These are phyloP conservation scores for Drosophila testacea DNA, from an alignment of 2,888 invertebrate genomes.

Conservation along the genomic window DNA sequence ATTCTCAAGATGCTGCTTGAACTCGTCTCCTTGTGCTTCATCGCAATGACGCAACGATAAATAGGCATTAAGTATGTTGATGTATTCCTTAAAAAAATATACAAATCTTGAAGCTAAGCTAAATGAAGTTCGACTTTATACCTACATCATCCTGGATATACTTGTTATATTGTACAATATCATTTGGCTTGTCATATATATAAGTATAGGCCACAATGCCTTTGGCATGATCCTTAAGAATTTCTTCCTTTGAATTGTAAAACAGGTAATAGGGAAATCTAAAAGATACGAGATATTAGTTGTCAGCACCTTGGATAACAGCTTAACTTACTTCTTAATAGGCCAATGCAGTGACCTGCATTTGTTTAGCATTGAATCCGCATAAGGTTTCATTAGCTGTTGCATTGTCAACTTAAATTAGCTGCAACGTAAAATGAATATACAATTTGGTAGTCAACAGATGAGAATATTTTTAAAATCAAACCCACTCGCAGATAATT, in stretches of 20 bases:
- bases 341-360: slow-evolving; percentile 70
- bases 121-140: neutral
- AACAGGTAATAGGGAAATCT: slow-evolving; percentile 82
- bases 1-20: slow-evolving; percentile 32
- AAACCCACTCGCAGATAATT: slow-evolving; percentile 66
- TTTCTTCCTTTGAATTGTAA: slow-evolving; percentile 60
- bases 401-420: slow-evolving; percentile 63
- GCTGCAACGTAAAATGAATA: slow-evolving; percentile 44
- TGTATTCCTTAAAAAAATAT: slow-evolving; percentile 32
- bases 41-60: slow-evolving; percentile 55
- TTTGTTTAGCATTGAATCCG: slow-evolving; percentile 61
- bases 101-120: neutral
- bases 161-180: slow-evolving; percentile 53
- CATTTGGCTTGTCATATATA: slow-evolving; percentile 64
- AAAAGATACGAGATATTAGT: neutral
- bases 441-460: neutral
- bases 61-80: slow-evolving; percentile 62
- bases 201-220: slow-evolving; percentile 66
- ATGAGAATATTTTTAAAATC: neutral
- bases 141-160: slow-evolving; percentile 49
- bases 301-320: neutral
- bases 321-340: slow-evolving; percentile 61
- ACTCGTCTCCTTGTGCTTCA: slow-evolving; percentile 47
- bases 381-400: slow-evolving; percentile 67
- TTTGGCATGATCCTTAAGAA: slow-evolving; percentile 50